These are phyloP conservation scores for Chymomyza amoena DNA, from an alignment of 2,888 invertebrate species.

Conservation along the genomic window DNA sequence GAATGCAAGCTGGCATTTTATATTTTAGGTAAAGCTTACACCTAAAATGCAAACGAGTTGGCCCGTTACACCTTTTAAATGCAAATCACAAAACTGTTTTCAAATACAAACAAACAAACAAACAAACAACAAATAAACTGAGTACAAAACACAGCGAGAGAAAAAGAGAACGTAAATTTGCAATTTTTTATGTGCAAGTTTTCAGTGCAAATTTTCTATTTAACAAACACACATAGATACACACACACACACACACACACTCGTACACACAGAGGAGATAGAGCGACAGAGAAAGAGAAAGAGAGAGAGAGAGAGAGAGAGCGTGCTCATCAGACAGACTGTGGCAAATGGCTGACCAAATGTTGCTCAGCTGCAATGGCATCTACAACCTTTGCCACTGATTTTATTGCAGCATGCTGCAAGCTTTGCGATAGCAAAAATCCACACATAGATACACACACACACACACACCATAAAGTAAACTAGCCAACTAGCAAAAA, in stretches of 20 bases:
- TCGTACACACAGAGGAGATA: slow-evolving; percentile 8
- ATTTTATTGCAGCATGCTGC: slow-evolving; percentile 67
- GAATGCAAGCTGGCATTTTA: background rate
- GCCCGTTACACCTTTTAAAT: slow-evolving; percentile 56
- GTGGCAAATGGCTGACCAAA: background rate
- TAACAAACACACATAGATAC: slow-evolving; percentile 51
- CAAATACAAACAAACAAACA: slow-evolving; percentile 16
- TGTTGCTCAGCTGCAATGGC: slow-evolving; percentile 57
- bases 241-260: slow-evolving; percentile 35
- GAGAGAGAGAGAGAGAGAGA: background rate
- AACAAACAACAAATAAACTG: slow-evolving; percentile 20
- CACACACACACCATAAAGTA: background rate
- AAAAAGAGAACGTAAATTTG: slow-evolving; percentile 46
- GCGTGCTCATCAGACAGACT: background rate
- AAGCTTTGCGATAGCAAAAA: slow-evolving; percentile 66
- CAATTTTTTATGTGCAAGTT: slow-evolving; percentile 60
- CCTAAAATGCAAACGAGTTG: background rate
- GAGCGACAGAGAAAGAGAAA: background rate
- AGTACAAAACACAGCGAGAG: slow-evolving; percentile 51
- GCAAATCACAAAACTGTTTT: slow-evolving; percentile 65
- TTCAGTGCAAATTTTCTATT: slow-evolving; percentile 64
- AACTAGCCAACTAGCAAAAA: background rate
- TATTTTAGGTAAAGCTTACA: background rate
- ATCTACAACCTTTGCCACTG: slow-evolving; percentile 63
- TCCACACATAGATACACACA: slow-evolving; percentile 48